These are phyloP conservation scores for Thrips palmi DNA, from an alignment of 1,140 invertebrate genomes.

Conservation along the genomic window DNA sequence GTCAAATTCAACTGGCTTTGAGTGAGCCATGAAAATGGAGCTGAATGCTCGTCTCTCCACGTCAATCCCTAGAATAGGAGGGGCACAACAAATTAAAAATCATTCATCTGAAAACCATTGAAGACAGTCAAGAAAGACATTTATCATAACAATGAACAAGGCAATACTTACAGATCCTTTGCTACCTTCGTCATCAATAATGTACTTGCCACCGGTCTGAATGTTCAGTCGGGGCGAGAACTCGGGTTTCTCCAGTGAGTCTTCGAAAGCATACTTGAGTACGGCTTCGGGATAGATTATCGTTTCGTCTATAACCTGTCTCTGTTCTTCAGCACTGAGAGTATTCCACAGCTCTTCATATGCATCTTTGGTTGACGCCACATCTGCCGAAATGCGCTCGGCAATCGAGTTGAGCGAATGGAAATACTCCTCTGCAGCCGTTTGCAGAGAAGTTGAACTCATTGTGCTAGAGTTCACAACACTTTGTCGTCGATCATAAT, in stretches of 20 bases:
- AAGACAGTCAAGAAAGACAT: no score
- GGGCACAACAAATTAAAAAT: no score
- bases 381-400: constrained; percentile 43
- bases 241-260: no score
- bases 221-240: no score
- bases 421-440: constrained; percentile 45
- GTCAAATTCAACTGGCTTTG: constrained; percentile 58
- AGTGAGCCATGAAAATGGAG: constrained; percentile 59
- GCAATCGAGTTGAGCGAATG: constrained; percentile 46
- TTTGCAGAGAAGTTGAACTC: constrained; percentile 19
- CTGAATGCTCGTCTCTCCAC: constrained; percentile 57
- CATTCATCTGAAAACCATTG: no score
- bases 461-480: no score
- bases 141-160: constrained; percentile 1
- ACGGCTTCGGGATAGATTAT: constrained; percentile 54
- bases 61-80: constrained; percentile 16
- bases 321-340: constrained; percentile 42
- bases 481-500: no score
- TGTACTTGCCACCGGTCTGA: no score
- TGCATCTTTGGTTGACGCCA: constrained; percentile 40
- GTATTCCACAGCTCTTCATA: constrained; percentile 51
- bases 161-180: constrained; percentile 23
- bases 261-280: constrained; percentile 36
- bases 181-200: constrained; percentile 33
- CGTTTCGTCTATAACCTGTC: constrained; percentile 51